A percentile compares a stretch with the other conserved stretches of the same genome.
phyloP scores from a whole-genome alignment of 2,888 invertebrate genomes.

The Patella pellucida region DNA sequence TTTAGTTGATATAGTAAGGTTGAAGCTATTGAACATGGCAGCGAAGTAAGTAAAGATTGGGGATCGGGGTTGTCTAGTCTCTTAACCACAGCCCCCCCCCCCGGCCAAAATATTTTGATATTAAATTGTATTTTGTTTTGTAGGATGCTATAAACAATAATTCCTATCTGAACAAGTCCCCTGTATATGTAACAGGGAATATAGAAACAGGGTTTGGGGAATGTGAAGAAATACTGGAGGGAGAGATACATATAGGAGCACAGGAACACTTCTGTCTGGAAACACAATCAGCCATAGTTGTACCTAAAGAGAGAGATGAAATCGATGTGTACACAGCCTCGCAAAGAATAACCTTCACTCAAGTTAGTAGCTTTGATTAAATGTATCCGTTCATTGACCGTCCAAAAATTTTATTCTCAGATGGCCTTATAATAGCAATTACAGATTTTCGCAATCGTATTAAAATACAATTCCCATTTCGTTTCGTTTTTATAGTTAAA shows the following conservation, averaged over 20 bases:
- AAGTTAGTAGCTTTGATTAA: conserved; percentile 28
- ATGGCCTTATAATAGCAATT: too few relatives aligned
- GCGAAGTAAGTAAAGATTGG: too few relatives aligned
- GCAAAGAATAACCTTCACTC: conserved; percentile 74
- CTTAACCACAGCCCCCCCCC: neutral
- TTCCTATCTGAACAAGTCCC: conserved; percentile 31
- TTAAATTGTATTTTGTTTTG: neutral
- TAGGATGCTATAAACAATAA: conserved; percentile 43
- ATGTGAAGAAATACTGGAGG: conserved; percentile 82
- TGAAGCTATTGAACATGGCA: too few relatives aligned
- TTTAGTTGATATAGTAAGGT: too few relatives aligned
- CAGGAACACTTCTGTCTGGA: conserved; percentile 98
- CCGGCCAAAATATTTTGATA: neutral
- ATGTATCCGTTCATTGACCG: neutral
- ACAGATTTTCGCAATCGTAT: too few relatives aligned
- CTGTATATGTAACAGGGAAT: conserved; percentile 73
- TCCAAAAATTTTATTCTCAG: neutral
- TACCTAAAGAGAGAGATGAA: conserved; percentile 81
- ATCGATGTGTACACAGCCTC: conserved; percentile 87
- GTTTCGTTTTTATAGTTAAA: too few relatives aligned
- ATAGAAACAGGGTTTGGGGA: conserved; percentile 78
- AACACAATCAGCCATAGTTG: conserved; percentile 76
- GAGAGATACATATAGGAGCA: conserved; percentile 85
- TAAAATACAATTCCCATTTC: too few relatives aligned
- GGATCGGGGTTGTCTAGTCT: too few relatives aligned